Base-by-base conservation (phyloP, 2,888 invertebrate genomes). In the Erynnis tages region DNA sequence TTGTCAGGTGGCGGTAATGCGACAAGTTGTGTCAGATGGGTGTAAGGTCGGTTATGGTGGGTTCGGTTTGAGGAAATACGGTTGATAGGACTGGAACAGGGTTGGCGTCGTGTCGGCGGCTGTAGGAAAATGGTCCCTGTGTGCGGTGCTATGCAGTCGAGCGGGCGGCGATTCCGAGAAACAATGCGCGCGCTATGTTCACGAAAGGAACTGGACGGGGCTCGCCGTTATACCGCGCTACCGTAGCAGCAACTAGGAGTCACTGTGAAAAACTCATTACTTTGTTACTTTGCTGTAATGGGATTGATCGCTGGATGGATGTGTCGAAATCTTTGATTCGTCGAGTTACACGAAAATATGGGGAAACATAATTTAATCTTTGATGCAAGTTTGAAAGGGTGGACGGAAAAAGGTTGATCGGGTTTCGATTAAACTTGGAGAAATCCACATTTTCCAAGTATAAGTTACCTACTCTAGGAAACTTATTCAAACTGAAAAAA, bases 211-310 rank as follows among this genome's bases (percentile, higher is more conserved):
- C 84, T 83, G 84, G 76, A 71, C 67, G 72, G 67, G 14, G 30
- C 62, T 65, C 68, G 64, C 86, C 86, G 87, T 87, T 86, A 86
- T 69, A 72, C 67, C 68, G 69, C 66, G 59, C 62, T 61, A 54
- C 52, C 60, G 59, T 59, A 66, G 78, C 76, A 76, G 61, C 70
- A 68, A 80, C 84, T 86, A 82, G 84, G 82, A 81, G 82, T 81
- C 73, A 74, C 67, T 72, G 71, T 71, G 80, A 88, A 88, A 88
- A 88, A 86, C 82, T 78, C 67, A 73, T 75, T 57, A 79, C 79
- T 79, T 78, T 76, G 80, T 81, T 57, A 80, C 80, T 79, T 77
- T 77, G 79, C 81, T 80, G 72, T 76, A 85, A 83, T 80, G 82
- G 73, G 79, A 76, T 69, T 79, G 63, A 30, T 67, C 61, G 61